Evolutionary conservation across 2,113 vertebrate species (phyloP).

Genomic region (Orycteropus afer): DNA sequence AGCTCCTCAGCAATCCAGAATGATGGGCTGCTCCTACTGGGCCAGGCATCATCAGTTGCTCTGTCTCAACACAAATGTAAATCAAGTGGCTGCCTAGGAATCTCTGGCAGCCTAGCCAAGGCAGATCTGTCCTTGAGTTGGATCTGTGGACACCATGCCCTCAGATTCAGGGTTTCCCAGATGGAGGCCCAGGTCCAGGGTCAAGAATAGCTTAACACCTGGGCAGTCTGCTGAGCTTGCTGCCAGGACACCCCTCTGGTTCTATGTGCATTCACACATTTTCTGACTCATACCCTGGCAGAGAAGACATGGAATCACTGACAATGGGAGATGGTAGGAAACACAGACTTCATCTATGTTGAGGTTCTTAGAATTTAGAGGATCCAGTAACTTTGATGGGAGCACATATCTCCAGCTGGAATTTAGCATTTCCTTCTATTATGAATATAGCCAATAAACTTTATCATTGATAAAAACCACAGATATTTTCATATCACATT

Average conservation of each 20-base stretch:
- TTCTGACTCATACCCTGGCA: accelerated
- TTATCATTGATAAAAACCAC: background rate
- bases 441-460: background rate
- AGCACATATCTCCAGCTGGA: background rate
- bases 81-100: background rate
- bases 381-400: background rate
- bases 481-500: background rate
- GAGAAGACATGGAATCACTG: background rate
- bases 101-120: background rate
- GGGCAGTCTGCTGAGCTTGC: too few relatives aligned
- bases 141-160: background rate
- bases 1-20: background rate
- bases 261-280: too few relatives aligned
- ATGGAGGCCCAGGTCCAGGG: background rate
- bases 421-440: background rate
- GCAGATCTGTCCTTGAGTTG: background rate
- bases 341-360: too few relatives aligned
- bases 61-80: background rate
- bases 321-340: too few relatives aligned
- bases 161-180: background rate
- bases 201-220: background rate
- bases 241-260: background rate
- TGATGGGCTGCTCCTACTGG: background rate
- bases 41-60: background rate
- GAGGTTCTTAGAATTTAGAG: background rate